Conservation (phyloP, 2,113 vertebrate species). For the Carlito syrichta region DNA sequence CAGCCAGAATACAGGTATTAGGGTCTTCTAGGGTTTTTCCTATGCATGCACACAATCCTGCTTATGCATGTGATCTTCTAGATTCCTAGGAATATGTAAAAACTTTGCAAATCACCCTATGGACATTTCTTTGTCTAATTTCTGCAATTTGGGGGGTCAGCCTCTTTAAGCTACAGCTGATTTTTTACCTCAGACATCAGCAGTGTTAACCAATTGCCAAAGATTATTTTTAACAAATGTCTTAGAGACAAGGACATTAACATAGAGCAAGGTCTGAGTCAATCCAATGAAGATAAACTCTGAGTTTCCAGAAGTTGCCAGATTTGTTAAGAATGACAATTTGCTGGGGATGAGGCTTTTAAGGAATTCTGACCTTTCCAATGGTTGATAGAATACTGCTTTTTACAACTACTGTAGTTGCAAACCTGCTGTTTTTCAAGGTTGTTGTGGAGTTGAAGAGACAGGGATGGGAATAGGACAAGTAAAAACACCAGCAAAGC, state of each 20-base stretch:
- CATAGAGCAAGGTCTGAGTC: neutral
- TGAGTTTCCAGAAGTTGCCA: neutral
- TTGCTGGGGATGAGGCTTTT: neutral
- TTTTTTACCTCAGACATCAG: neutral
- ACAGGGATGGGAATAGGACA: neutral
- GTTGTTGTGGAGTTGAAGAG: neutral
- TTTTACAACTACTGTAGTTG: neutral
- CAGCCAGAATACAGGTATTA: neutral
- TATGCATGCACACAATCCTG: neutral
- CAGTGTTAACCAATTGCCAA: neutral
- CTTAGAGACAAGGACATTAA: neutral
- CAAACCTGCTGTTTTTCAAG: neutral
- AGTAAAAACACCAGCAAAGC: neutral
- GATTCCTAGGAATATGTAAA: neutral
- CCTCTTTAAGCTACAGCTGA: neutral
- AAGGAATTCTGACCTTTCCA: neutral
- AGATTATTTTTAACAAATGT: neutral
- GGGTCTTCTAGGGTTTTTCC: neutral
- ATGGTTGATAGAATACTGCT: neutral
- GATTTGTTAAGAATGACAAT: neutral
- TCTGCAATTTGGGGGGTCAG: neutral
- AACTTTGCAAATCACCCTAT: neutral
- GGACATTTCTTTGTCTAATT: neutral
- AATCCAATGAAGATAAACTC: too few species aligned
- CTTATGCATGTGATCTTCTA: neutral